Evolutionary conservation across 2,888 invertebrate genomes (phyloP), one percentile per base, ranked within the genome.

Genomic region (Drosophila maculinotata): DNA sequence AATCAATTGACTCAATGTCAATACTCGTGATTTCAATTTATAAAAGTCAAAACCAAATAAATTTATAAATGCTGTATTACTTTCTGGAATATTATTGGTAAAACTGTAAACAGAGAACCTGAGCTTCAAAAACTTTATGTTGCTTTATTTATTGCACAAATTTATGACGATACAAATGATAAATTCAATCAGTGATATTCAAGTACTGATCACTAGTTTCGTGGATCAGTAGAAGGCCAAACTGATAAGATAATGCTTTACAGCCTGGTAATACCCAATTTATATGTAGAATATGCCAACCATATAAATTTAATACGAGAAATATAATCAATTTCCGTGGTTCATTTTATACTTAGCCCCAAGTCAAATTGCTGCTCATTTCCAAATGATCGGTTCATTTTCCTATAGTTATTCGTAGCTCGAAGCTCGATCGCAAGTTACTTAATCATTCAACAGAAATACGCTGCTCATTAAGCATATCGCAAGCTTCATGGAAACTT

Each of bases 381-480:
- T 51, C 20, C 39, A 41, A 56, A 49, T 23, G 42, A 44, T 28
- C 14, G 10, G 38, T 23, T 52, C 28, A 68, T 67, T 70, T 60
- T 49, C 14, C 49, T 60, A 49, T 41, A 10, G 20, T 10, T 17
- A 30, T 23, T 52, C 8, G 20, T 25, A 28, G 68, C 71, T 39
- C 10, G 4, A 15, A 17, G 68, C 58, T 25, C 33, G 15, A 36
- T 52, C 31, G 15, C 28, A 45, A 51, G 76, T 73, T 75, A 62
- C 52, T 75, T 28, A 66, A 73, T 62, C 66, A 45, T 51, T 35
- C 38, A 38, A 26, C 42, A 30, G 47, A 59, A 65, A 69, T 33
- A 31, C 51, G 26, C 23, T 38, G 73, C 54, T 70, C 64, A 54
- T 54, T 65, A 74, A 60, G 65, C 78, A 73, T 76, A 73, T 66